Evolutionary conservation across 2,113 vertebrate species (phyloP).

Genomic region (Tenrec ecaudatus): DNA sequence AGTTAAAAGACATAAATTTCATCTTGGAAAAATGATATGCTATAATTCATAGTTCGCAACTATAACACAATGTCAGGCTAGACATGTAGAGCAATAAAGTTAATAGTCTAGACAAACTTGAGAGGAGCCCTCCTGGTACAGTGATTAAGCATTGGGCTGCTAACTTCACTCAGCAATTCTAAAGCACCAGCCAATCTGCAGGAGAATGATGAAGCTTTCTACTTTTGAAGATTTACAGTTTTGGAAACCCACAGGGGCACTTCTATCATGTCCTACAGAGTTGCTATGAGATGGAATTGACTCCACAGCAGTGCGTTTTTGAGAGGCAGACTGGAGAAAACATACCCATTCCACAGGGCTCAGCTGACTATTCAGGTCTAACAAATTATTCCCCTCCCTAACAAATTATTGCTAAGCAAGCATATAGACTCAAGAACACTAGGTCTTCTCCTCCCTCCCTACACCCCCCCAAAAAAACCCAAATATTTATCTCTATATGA

Average conservation of each 20-base stretch:
- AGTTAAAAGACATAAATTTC: not conserved
- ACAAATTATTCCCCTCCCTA: not conserved
- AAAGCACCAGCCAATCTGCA: too few relatives aligned
- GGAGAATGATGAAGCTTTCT: too few relatives aligned
- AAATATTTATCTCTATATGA: not conserved
- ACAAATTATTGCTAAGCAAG: not conserved
- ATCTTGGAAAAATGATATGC: not conserved
- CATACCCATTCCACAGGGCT: not conserved
- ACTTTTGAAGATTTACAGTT: too few relatives aligned
- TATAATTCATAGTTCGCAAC: not conserved
- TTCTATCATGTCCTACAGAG: too few relatives aligned
- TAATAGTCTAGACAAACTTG: not conserved
- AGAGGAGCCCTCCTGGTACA: not conserved
- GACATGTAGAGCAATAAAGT: constrained; percentile 15
- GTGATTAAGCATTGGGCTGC: too few relatives aligned
- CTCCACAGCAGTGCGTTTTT: too few relatives aligned
- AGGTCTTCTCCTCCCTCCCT: not conserved
- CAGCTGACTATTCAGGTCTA: not conserved
- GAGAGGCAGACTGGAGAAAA: not conserved
- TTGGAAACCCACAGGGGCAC: too few relatives aligned
- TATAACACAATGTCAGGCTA: constrained; percentile 7
- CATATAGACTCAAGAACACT: not conserved
- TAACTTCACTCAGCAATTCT: too few relatives aligned
- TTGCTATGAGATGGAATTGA: too few relatives aligned
- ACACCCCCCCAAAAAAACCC: not conserved